A percentile compares a stretch with the other conserved stretches of the same genome.
These are phyloP conservation scores for Drosophila demipolita DNA, from an alignment of 2,888 invertebrate species.

Conservation along the genomic window DNA sequence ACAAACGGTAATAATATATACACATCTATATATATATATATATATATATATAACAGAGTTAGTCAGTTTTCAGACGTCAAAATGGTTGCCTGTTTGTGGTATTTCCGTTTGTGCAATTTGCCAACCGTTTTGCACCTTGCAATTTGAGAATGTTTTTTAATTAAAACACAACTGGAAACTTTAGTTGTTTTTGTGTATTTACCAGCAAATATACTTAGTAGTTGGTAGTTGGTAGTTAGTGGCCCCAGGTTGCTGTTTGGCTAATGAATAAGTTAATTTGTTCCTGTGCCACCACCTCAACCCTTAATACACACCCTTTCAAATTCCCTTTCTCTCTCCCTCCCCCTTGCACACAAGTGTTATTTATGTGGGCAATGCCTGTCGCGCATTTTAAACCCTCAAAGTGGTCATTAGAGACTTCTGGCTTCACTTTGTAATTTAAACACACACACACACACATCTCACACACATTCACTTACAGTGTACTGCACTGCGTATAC, in stretches of 20 bases:
- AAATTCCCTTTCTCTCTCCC: not conserved
- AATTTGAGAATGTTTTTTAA: slow-evolving; percentile 58
- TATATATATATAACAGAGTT: not conserved
- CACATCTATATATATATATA: not conserved
- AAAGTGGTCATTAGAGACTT: slow-evolving; percentile 81
- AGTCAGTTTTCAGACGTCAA: slow-evolving; percentile 32
- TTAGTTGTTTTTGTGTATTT: slow-evolving; percentile 3
- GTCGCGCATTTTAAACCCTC: slow-evolving; percentile 80
- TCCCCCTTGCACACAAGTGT: slow-evolving; percentile 32
- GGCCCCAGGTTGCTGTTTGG: slow-evolving; percentile 74
- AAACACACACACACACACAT: slow-evolving; percentile 29
- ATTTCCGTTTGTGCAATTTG: slow-evolving; percentile 63
- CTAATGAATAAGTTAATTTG: slow-evolving; percentile 81
- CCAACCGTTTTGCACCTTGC: slow-evolving; percentile 72
- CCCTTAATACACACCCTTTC: slow-evolving; percentile 2
- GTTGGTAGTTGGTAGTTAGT: not conserved
- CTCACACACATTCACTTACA: slow-evolving; percentile 14
- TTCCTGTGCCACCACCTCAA: slow-evolving; percentile 35
- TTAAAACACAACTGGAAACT: slow-evolving; percentile 53
- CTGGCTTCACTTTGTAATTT: slow-evolving; percentile 70
- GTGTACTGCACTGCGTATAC: slow-evolving; percentile 69
- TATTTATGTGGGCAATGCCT: slow-evolving; percentile 77
- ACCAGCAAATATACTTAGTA: slow-evolving; percentile 19
- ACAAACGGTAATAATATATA: slow-evolving; percentile 12
- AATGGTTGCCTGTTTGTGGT: not conserved